Conservation (phyloP, 2,797 vertebrate species). For the Arrhamphus sclerolepis region DNA sequence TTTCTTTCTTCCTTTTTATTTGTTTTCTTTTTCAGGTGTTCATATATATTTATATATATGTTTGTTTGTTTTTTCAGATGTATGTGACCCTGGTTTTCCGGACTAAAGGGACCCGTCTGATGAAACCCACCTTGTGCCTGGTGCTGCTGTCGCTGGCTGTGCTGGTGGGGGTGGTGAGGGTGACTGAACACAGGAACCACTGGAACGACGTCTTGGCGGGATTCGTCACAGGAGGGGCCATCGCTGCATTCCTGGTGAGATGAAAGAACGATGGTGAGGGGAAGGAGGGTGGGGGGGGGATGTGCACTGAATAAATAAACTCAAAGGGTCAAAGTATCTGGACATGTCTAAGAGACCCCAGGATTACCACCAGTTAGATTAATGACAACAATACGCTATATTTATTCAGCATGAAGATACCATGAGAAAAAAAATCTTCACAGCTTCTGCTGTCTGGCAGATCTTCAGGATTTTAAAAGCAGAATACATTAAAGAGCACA, state of each 20-base stretch:
- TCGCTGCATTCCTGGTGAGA: constrained; percentile 89
- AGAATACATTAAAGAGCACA: too few species aligned
- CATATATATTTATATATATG: too few species aligned
- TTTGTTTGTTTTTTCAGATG: constrained; percentile 82
- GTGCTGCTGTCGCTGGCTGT: constrained; percentile 87
- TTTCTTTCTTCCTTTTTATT: not conserved
- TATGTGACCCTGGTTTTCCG: constrained; percentile 89
- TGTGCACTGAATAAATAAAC: too few species aligned
- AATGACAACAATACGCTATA: too few species aligned
- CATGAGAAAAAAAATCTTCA: too few species aligned
- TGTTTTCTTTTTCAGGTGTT: too few species aligned
- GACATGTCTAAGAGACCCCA: too few species aligned
- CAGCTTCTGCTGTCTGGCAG: too few species aligned
- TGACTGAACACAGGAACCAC: constrained; percentile 91
- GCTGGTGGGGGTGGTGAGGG: constrained; percentile 89
- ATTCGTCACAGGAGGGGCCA: constrained; percentile 87
- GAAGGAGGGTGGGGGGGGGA: not conserved
- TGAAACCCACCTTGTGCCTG: constrained; percentile 89
- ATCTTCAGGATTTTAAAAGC: too few species aligned
- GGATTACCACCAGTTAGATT: too few species aligned
- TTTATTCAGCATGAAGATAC: too few species aligned
- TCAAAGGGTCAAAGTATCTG: too few species aligned
- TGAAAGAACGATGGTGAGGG: not conserved
- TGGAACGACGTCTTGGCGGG: constrained; percentile 91
- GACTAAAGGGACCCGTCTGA: constrained; percentile 90